phyloP scores from a whole-genome alignment of 1,140 invertebrate genomes.

The Galleria mellonella region DNA sequence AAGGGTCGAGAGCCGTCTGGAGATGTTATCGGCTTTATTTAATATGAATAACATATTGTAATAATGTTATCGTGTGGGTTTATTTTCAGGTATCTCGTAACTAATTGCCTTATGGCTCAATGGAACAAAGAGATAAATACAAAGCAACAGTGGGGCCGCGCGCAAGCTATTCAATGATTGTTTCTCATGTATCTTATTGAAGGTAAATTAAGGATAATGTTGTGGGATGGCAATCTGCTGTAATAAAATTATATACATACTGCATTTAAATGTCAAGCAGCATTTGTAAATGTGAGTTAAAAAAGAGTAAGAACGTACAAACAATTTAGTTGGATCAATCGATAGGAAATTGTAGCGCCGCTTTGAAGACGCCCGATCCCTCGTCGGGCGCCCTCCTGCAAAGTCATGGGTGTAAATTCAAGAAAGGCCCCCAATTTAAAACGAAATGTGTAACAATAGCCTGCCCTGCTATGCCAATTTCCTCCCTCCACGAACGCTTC shows the following conservation, averaged over 20 bases:
- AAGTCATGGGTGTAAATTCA: constrained; percentile 71
- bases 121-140: constrained; percentile 32
- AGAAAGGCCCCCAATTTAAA: constrained; percentile 70
- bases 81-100: constrained; percentile 22
- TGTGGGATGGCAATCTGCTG: not conserved
- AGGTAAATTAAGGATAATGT: constrained; percentile 20
- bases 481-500: constrained; percentile 47
- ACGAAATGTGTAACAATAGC: constrained; percentile 67
- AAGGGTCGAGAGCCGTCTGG: constrained; percentile 16
- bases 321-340: constrained; percentile 22
- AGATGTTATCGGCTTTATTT: constrained; percentile 35
- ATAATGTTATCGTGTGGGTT: constrained; percentile 22
- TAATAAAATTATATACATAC: too few relatives aligned
- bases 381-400: constrained; percentile 31
- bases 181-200: constrained; percentile 30
- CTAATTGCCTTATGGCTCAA: constrained; percentile 30
- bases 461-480: constrained; percentile 62
- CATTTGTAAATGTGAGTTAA: not conserved
- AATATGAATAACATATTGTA: constrained; percentile 30
- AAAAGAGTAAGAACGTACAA: constrained; percentile 5
- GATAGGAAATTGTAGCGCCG: constrained; percentile 23
- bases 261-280: constrained; percentile 17
- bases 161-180: constrained; percentile 24
- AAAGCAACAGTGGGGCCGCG: constrained; percentile 12
- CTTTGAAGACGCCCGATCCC: constrained; percentile 20